Percentiles rank a stretch among this genome's conserved stretches.
phyloP scores from a whole-genome alignment of 2,888 invertebrate species.

The Serripes groenlandicus region DNA sequence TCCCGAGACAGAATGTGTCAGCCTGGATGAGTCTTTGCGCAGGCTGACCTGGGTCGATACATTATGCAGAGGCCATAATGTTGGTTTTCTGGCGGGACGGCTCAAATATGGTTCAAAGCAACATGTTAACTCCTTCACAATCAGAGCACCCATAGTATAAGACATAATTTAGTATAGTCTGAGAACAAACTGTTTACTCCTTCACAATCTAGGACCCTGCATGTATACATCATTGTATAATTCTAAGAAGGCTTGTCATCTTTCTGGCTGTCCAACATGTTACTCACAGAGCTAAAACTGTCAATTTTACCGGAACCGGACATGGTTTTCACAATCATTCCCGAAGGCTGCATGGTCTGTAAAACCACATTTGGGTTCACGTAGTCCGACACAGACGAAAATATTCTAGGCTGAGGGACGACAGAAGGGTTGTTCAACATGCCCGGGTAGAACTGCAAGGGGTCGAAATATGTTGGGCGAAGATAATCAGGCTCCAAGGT shows the following conservation, averaged over 20 bases:
- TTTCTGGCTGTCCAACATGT: background rate
- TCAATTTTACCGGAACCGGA: background rate
- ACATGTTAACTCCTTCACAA: too few relatives aligned
- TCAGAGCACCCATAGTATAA: too few relatives aligned
- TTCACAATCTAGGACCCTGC: too few relatives aligned
- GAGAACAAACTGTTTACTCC: too few relatives aligned
- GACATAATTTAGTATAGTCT: too few relatives aligned
- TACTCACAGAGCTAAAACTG: background rate
- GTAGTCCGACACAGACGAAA: conserved; percentile 52
- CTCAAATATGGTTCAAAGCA: too few relatives aligned
- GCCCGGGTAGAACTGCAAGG: conserved; percentile 55
- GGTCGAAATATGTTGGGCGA: conserved; percentile 51
- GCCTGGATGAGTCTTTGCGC: too few relatives aligned
- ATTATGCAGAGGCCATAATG: too few relatives aligned
- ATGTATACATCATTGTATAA: too few relatives aligned
- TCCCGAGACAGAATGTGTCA: too few relatives aligned
- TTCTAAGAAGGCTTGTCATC: background rate
- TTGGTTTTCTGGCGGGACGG: too few relatives aligned
- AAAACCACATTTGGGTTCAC: conserved; percentile 70
- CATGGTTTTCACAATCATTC: background rate
- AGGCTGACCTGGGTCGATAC: too few relatives aligned
- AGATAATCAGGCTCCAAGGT: conserved; percentile 55
- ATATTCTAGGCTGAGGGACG: conserved; percentile 17
- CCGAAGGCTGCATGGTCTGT: conserved; percentile 26
- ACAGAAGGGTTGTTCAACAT: conserved; percentile 22